Conservation (phyloP, 2,888 invertebrate genomes). For the Ptycholaimellus sp. region DNA sequence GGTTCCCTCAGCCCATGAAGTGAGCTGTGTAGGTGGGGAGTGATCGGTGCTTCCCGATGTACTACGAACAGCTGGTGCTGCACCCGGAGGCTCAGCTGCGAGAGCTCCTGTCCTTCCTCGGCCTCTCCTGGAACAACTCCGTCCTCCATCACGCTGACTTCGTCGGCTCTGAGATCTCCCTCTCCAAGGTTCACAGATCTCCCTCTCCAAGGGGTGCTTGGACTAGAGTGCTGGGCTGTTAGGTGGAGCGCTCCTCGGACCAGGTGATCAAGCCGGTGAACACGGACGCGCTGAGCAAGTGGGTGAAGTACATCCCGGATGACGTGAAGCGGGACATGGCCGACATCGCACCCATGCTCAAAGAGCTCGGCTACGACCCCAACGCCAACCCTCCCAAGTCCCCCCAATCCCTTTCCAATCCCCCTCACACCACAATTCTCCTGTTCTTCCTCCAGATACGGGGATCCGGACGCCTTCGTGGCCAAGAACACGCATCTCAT, state of each 20-base stretch:
- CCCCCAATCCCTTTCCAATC: too few species aligned
- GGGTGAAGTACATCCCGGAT: slow-evolving; percentile 35
- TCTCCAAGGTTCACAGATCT: slow-evolving; percentile 47
- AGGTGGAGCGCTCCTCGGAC: slow-evolving; percentile 86
- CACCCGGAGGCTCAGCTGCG: slow-evolving; percentile 70
- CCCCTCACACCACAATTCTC: too few species aligned
- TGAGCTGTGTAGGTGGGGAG: slow-evolving; percentile 25
- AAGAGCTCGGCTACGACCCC: slow-evolving; percentile 55
- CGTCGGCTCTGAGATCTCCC: slow-evolving; percentile 9
- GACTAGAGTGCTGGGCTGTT: slow-evolving; percentile 33
- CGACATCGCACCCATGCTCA: slow-evolving; percentile 22
- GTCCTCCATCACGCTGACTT: slow-evolving; percentile 10
- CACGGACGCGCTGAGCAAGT: slow-evolving; percentile 54
- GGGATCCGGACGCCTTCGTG: too few species aligned
- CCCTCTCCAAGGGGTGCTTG: too few species aligned
- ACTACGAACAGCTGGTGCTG: slow-evolving; percentile 86
- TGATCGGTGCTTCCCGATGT: slow-evolving; percentile 54
- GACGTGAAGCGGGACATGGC: slow-evolving; percentile 52
- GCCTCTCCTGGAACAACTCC: slow-evolving; percentile 75
- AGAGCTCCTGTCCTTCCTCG: slow-evolving; percentile 59
- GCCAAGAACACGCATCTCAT: too few species aligned
- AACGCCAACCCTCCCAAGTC: slow-evolving; percentile 80
- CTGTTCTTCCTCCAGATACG: too few species aligned
- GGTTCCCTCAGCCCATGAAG: too few species aligned
- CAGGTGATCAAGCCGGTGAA: slow-evolving; percentile 96